Evolutionary conservation across 1,140 invertebrate genomes (phyloP), one percentile per base, ranked within the genome.

Genomic region (Metaphire vulgaris): DNA sequence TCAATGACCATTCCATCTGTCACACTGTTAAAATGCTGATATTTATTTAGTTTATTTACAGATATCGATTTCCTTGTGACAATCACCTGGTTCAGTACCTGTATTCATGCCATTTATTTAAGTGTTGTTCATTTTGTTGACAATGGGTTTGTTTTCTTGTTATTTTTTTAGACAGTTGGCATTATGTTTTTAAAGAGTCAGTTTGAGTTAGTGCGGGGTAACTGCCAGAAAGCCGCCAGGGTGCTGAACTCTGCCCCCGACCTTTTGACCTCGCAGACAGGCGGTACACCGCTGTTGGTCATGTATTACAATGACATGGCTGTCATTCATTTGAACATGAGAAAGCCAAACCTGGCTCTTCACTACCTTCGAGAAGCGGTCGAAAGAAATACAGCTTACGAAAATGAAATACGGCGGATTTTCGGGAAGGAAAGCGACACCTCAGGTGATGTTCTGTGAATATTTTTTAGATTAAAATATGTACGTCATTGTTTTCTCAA

Each of bases 231-330:
- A 82, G 88, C 91, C 0, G 86, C 91, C 16, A 90, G 90, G 83
- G 87, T 91, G 72, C 83, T 92, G 15, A 89, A 89, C 80, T 87
- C 88, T n/a, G 83, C 88, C 15, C 88, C 88, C 41, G 41, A 56
- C 6, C 41, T 56, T 6, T 21, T 56, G 6, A 12, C 41, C 21
- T 6, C 41, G 41, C 6, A 56, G 41, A 56, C 21, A 21, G 41
- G 41, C 41, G 41, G 41, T 21, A 56, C 41, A 12, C 41, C 41
- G 41, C 74, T 85, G 33, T 79, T 89, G 68, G 89, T 93, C 67
- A 90, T 93, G 80, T 92, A 92, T 79, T 92, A 93, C 82, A 97
- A 97, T 83, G 96, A 97, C 83, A 89, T 96, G 80, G 95, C 92
- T 56, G 91, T 94, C 76, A 90, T 96, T 77, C 92, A 96, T 87